A percentile compares a stretch with the other conserved stretches of the same genome.
Conservation (phyloP, 1,140 invertebrate genomes). For the Arctopsyche grandis region DNA sequence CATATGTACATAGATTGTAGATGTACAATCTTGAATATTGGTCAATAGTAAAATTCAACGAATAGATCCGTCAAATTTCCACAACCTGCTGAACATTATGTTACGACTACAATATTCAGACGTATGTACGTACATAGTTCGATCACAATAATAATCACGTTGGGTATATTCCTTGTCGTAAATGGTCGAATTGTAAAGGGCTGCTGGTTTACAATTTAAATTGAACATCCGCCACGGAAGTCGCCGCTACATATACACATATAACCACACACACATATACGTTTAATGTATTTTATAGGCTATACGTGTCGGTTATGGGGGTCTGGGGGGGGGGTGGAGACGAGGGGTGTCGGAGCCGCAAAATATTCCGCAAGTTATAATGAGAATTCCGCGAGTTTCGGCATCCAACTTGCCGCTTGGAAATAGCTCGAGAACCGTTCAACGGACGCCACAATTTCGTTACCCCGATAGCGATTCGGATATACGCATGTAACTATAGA, state of each 20-base stretch:
- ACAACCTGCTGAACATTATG: no score
- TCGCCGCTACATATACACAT: not conserved
- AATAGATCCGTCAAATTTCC: no score
- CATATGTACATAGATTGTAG: no score
- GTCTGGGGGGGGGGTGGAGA: not conserved
- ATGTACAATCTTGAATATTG: no score
- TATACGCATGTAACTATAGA: no score
- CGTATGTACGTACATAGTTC: no score
- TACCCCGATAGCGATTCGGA: no score
- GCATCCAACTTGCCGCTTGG: slow-evolving; percentile 5
- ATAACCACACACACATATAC: not conserved
- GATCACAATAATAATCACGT: no score
- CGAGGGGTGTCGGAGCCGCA: slow-evolving; percentile 22
- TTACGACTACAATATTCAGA: no score
- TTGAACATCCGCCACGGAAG: slow-evolving; percentile 16
- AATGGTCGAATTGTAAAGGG: no score
- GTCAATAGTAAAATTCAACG: no score
- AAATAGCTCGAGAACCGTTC: not conserved
- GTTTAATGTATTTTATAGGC: not conserved
- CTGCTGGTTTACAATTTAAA: slow-evolving; percentile 4
- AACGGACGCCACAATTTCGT: not conserved
- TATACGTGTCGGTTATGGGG: not conserved
- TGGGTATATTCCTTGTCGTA: no score
- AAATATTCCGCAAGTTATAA: slow-evolving; percentile 45
- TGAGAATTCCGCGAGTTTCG: slow-evolving; percentile 45